Base-by-base conservation (phyloP, 2,888 invertebrate genomes). In the Rhyacophila evoluta region DNA sequence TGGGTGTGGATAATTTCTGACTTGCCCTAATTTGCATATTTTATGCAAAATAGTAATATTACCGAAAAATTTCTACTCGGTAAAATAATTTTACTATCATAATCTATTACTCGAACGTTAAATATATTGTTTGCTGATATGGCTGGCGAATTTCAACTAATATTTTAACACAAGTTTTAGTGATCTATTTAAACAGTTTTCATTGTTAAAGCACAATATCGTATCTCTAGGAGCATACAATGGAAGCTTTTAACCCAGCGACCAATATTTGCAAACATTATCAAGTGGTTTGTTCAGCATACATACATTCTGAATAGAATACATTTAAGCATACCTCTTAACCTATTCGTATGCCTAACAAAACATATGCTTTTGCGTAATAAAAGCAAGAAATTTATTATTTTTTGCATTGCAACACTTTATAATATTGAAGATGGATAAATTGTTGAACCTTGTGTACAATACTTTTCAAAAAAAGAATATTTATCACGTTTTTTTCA, bases 201-300 rank as follows among this genome's bases (percentile, higher is more conserved):
- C 55, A 28, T 75, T 75, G 75, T 74, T 68, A 39, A 70, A 75
- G 39, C 15, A 38, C 38, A 70, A 39, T 39, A 70, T 39, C 39
- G 29, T 28, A 28, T 70, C 27, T n/a, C 75, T 10, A 19, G 8
- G 10, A 39, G 33, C 33, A 11, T 38, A 28, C 27, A 75, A 70
- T 11, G 39, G 69, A 25, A 75, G 37, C 68, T 38, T 75, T 75
- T 70, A 75, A 5, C 39, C 15, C 29, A n/a, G 28, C 69, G 28
- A 69, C 70, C 10, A 39, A 75, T 39, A 19, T 41, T 70, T 38
- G 68, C 10, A 69, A 69, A 69, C 75, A 75, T 38, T 72, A 72
- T 37, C 38, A 38, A 27, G 55, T 55, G 36, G 29, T 55, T 74
- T 69, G 55, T 74, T 55, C 55, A 25, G 55, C 55, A 55, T 25